Evolutionary conservation across 2,113 vertebrate species (phyloP), one percentile per base, ranked within the genome.

Genomic region (Gymnogyps californianus): DNA sequence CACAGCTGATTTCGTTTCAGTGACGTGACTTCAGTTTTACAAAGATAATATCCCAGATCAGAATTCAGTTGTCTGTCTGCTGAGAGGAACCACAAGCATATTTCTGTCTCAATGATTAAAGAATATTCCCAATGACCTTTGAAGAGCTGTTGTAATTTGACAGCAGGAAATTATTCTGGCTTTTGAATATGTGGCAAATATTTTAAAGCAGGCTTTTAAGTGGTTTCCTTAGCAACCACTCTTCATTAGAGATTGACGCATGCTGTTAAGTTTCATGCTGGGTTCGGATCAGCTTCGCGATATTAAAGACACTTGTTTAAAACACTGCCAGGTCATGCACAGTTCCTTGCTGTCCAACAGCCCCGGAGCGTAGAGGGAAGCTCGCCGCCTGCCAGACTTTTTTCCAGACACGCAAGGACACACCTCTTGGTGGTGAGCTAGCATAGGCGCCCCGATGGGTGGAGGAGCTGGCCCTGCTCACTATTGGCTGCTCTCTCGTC

Each of bases 221-320:
- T 42, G 78, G 84, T 91, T 95, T 87, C 92, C 82, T 15, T 64
- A 76, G 87, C 61, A 97, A 95, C 87, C 17, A 10, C 32, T 77
- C 44, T 34, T 75, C 84, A 11, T 49, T 26, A 19, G 90, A 70
- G 77, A 54, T 61, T 2, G 3, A 26, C 0, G 1, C 10, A 1
- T 2, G 64, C 58, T 78, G 8, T 61, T 24, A 52, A 40, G 47
- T 19, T 14, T 61, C 24, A 25, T 4, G 36, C 76, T 67, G 65
- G 16, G 24, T 21, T 62, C 0, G 2, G 29, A 62, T 66, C 47
- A 78, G 70, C 87, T 61, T 38, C 75, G 87, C 89, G 55, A 15
- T 78, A 64, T 81, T 47, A 31, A 47, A 70, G 59, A 58, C 22
- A 1, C 55, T 64, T 6, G 29, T 42, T 89, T 74, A 31, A 66